Conservation (phyloP, 2,797 vertebrate genomes). For the Scleropages formosus region DNA sequence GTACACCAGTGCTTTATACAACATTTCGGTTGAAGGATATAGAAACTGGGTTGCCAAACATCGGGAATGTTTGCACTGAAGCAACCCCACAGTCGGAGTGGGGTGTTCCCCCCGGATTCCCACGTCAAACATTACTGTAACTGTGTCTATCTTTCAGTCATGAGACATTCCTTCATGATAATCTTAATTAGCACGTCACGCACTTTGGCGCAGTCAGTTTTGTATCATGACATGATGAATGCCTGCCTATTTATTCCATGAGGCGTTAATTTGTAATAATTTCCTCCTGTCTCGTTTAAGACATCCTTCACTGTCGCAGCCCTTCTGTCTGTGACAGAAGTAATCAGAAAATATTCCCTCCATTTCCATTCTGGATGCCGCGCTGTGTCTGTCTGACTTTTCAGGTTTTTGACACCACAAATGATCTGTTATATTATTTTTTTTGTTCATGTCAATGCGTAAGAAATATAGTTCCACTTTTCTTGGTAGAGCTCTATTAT, state of each 20-base stretch:
- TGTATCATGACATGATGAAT: background rate
- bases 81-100: background rate
- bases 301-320: background rate
- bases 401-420: no score
- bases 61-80: background rate
- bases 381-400: no score
- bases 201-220: background rate
- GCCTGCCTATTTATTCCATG: background rate
- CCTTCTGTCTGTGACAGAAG: background rate
- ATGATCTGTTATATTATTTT: no score
- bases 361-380: no score
- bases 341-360: background rate
- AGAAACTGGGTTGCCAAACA: background rate
- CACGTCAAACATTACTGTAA: background rate
- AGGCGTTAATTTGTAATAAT: constrained; percentile 9
- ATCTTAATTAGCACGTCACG: background rate
- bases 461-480: no score
- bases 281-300: background rate
- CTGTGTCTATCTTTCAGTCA: background rate
- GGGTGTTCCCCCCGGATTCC: background rate
- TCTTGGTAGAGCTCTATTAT: no score
- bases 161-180: background rate
- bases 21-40: background rate
- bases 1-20: background rate
- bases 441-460: no score